Percentiles rank a stretch among this genome's conserved stretches.
These are phyloP conservation scores for Corythornis madagascariensis DNA, from an alignment of 2,113 vertebrate genomes.

Conservation along the genomic window DNA sequence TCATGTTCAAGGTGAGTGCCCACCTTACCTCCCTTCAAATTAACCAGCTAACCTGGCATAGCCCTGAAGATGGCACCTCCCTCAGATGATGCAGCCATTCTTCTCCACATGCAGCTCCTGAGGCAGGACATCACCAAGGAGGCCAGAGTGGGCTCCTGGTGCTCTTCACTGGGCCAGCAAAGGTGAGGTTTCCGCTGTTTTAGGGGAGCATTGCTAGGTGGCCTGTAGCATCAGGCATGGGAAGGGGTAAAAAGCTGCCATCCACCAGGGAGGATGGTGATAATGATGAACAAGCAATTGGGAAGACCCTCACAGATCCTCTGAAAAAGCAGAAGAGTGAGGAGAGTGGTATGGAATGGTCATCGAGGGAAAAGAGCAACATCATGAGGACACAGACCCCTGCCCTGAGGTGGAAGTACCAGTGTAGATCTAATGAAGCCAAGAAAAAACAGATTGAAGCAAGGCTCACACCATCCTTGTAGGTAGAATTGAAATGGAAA, in stretches of 20 bases:
- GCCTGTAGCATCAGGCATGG: background rate
- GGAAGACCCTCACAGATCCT: background rate
- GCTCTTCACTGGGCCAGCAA: background rate
- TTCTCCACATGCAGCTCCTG: too few species aligned
- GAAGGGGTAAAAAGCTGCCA: background rate
- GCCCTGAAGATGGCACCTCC: too few species aligned
- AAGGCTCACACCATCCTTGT: background rate
- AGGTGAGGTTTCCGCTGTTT: background rate
- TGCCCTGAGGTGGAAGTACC: background rate
- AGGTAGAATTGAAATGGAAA: background rate
- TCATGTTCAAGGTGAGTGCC: background rate
- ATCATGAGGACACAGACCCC: background rate
- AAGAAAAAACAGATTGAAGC: background rate
- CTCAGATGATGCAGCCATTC: too few species aligned
- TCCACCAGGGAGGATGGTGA: background rate
- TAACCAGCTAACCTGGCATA: background rate
- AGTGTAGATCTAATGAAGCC: background rate
- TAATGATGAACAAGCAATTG: background rate
- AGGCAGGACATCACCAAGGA: too few species aligned
- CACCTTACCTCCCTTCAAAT: background rate
- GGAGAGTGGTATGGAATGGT: background rate
- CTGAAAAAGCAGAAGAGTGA: background rate
- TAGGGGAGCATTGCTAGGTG: background rate
- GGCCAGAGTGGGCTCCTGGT: background rate
- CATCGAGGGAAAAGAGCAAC: background rate